Base-by-base conservation (phyloP, 2,888 invertebrate species). In the Boloria selene region DNA sequence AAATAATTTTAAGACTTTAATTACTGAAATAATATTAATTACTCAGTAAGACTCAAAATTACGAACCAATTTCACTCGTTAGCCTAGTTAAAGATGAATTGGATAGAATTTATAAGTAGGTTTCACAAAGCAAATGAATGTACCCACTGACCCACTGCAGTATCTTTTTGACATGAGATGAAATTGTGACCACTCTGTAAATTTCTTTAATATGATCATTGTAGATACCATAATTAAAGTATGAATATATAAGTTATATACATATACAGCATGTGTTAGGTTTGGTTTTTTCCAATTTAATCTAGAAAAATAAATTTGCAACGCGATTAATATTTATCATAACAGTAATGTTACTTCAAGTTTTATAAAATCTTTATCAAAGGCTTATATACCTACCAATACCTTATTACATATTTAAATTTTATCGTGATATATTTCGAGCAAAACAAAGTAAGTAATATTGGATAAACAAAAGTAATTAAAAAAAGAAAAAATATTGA, bases 61-160 rank as follows among this genome's bases (percentile, higher is more conserved):
- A 59, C 47, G 31, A 31, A 59, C 58, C 26, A 56, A 56, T 56
- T 17, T 56, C 55, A 31, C 47, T 59, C 49, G 59, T 59, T 59
- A 59, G 59, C 49, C 49, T 59, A 49, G 49, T 31, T 59, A 14
- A 59, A 59, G 49, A 38, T 59, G 47, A 59, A 59, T 59, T 49
- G 49, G 31, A 6, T 31, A 31, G 31, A 47, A 49, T 59, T 38
- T 38, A 49, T 59, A 59, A 49, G 49, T 49, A 49, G 49, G 13
- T n/a, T 22, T 49, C 10, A 50, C 49, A 59, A 59, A 59, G 31
- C 49, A 17, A 59, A 45, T 59, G 49, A 59, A 59, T 59, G 31
- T 59, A 59, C 26, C 31, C 13, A 26, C 49, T 59, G 14, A 59
- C 26, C 31, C 13, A 26, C 49, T 59, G 14, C 49, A 49, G 31